Evolutionary conservation across 2,113 vertebrate genomes (phyloP).

Genomic region (Hydropotes inermis): DNA sequence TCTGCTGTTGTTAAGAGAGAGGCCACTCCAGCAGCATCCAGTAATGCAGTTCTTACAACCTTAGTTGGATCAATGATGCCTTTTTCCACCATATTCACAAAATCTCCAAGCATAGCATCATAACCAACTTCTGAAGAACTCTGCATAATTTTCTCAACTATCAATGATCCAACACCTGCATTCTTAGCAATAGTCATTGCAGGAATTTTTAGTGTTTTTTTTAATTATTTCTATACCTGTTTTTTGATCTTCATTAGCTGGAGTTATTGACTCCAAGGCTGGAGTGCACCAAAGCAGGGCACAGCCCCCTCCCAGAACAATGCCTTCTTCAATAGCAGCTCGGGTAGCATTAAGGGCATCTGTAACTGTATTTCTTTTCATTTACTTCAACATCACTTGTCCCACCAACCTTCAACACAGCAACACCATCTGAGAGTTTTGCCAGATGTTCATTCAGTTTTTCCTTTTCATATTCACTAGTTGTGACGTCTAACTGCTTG

Average conservation of each 20-base stretch:
- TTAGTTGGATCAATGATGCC: slow-evolving; percentile 99
- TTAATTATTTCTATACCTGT: slow-evolving; percentile 97
- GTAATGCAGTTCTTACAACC: slow-evolving; percentile 97
- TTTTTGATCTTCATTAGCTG: slow-evolving; percentile 92
- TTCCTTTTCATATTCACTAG: slow-evolving; percentile 98
- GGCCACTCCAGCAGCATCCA: slow-evolving; percentile 96
- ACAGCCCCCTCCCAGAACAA: slow-evolving; percentile 94
- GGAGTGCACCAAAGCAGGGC: slow-evolving; percentile 96
- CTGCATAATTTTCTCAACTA: slow-evolving; percentile 98
- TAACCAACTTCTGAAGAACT: slow-evolving; percentile 89
- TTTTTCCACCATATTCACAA: slow-evolving; percentile 98
- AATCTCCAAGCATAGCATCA: slow-evolving; percentile 94
- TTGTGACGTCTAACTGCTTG: slow-evolving; percentile 92
- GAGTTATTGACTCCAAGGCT: slow-evolving; percentile 83
- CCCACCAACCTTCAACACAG: slow-evolving; percentile 96
- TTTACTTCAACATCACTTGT: slow-evolving; percentile 98
- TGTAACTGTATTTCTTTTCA: slow-evolving; percentile 98
- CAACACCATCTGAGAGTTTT: slow-evolving; percentile 97
- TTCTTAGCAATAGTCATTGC: slow-evolving; percentile 99
- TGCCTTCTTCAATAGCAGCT: slow-evolving; percentile 97
- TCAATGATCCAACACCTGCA: slow-evolving; percentile 93
- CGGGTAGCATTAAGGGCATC: slow-evolving; percentile 96
- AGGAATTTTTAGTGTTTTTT: slow-evolving; percentile 92
- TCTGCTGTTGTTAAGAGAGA: slow-evolving; percentile 96
- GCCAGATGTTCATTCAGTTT: slow-evolving; percentile 96